Conservation (phyloP, 1,140 invertebrate species). For the Drosophila ogumai region DNA sequence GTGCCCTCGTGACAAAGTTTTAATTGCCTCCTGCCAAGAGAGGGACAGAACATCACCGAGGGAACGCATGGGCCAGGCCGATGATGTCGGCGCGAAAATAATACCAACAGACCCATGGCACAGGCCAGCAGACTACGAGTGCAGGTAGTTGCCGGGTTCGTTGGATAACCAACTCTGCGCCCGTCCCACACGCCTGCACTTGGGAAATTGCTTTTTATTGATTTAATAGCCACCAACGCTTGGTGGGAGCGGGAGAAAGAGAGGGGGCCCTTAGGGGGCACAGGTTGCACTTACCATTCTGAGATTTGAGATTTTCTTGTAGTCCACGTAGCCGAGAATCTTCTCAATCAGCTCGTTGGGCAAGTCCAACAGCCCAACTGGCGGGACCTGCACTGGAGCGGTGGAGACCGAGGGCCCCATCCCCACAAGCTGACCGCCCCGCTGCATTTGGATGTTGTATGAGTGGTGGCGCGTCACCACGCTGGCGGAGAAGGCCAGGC, state of each 20-base stretch:
- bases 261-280: background rate
- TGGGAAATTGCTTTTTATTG: slow-evolving; percentile 82
- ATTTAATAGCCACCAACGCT: slow-evolving; percentile 63
- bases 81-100: slow-evolving; percentile 50
- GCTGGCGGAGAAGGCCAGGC: slow-evolving; percentile 39
- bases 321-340: slow-evolving; percentile 90
- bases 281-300: slow-evolving; percentile 89
- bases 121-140: slow-evolving; percentile 38
- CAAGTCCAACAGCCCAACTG: slow-evolving; percentile 87
- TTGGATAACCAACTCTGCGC: slow-evolving; percentile 54
- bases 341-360: slow-evolving; percentile 92
- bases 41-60: slow-evolving; percentile 20
- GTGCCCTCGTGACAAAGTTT: slow-evolving; percentile 56
- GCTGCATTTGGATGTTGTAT: slow-evolving; percentile 59
- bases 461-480: slow-evolving; percentile 46
- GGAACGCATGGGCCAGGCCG: slow-evolving; percentile 36
- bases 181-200: slow-evolving; percentile 69
- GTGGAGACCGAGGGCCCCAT: background rate
- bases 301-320: slow-evolving; percentile 90
- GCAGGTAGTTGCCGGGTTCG: slow-evolving; percentile 54
- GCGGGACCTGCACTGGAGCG: background rate
- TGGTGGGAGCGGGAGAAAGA: background rate
- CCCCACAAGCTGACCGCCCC: background rate
- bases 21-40: slow-evolving; percentile 55
- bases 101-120: slow-evolving; percentile 38